These are phyloP conservation scores for Tuta absoluta DNA, from an alignment of 2,888 invertebrate species.

Conservation along the genomic window DNA sequence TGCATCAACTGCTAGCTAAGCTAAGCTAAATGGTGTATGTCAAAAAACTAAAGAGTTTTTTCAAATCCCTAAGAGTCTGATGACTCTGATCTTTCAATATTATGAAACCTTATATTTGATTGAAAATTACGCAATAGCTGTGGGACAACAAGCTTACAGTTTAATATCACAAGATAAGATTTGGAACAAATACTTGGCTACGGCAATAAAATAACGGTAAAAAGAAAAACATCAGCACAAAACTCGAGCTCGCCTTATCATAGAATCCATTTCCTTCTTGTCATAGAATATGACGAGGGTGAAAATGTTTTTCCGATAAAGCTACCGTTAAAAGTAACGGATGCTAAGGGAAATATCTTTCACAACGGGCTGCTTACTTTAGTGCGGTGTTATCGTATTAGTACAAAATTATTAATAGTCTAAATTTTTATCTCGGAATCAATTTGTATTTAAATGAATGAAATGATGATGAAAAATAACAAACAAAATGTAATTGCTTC, in stretches of 20 bases:
- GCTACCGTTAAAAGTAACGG: neutral
- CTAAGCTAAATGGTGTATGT: no score
- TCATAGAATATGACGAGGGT: slow-evolving; percentile 9
- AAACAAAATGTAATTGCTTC: neutral
- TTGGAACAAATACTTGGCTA: neutral
- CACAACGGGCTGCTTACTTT: neutral
- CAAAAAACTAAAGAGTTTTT: no score
- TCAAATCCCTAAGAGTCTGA: no score
- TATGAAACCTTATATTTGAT: no score
- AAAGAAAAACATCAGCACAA: neutral
- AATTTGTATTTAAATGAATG: no score
- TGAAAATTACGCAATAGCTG: no score
- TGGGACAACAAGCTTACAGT: neutral
- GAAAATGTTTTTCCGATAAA: slow-evolving; percentile 14
- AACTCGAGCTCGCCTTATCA: neutral
- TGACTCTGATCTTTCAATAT: no score
- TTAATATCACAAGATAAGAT: neutral
- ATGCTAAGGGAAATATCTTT: neutral
- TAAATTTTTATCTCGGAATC: no score
- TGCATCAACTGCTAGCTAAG: no score
- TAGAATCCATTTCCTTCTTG: neutral
- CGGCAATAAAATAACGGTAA: neutral
- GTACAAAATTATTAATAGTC: no score
- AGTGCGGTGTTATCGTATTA: no score
- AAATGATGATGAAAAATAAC: no score